Percentiles rank a stretch among this genome's conserved stretches.
Conservation (phyloP, 2,797 vertebrate genomes). For the Cottoperca gobio region DNA sequence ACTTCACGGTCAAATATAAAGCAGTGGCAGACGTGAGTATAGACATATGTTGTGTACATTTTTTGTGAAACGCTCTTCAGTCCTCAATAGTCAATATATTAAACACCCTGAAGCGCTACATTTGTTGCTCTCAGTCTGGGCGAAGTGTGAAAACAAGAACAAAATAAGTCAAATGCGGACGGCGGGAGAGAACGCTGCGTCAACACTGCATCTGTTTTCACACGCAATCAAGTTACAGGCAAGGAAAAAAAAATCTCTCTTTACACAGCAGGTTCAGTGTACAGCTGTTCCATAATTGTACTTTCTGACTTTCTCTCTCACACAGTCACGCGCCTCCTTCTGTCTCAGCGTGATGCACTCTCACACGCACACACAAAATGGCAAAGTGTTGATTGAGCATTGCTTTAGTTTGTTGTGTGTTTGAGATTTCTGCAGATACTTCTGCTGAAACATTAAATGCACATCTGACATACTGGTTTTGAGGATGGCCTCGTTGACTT, state of each 20-base stretch:
- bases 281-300: slow-evolving; percentile 57
- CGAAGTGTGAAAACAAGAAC: slow-evolving; percentile 12
- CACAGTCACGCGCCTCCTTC: slow-evolving; percentile 27
- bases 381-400: slow-evolving; percentile 64
- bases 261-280: slow-evolving; percentile 2
- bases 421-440: not conserved
- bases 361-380: slow-evolving; percentile 26
- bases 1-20: not conserved
- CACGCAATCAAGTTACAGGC: slow-evolving; percentile 35
- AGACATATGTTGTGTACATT: too few relatives aligned
- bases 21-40: not conserved
- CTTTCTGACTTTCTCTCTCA: slow-evolving; percentile 8
- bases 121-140: not conserved
- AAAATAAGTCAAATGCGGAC: slow-evolving; percentile 21
- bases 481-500: slow-evolving; percentile 91
- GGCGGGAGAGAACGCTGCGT: slow-evolving; percentile 29
- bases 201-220: slow-evolving; percentile 63
- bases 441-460: not conserved
- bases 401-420: not conserved
- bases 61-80: not conserved
- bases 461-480: slow-evolving; percentile 89
- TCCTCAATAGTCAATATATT: not conserved
- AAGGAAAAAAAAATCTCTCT: slow-evolving; percentile 1
- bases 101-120: not conserved
- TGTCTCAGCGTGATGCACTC: slow-evolving; percentile 12